Conservation (phyloP, 2,113 vertebrate genomes). For the Actenoides lindsayi region DNA sequence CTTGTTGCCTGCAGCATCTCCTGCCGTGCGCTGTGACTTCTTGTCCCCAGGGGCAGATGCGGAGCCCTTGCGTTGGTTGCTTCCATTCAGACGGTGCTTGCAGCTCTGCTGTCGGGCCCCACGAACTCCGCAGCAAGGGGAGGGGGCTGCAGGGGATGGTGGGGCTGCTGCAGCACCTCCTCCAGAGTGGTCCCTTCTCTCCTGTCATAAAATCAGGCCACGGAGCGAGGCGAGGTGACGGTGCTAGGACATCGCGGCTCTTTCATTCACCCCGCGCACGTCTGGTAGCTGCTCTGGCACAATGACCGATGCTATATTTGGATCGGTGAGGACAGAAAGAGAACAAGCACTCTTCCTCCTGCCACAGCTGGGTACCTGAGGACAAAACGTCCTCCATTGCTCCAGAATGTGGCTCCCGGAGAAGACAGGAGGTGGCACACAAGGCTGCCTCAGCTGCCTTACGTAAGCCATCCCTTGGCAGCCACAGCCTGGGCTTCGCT, state of each 20-base stretch:
- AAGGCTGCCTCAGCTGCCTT: background rate
- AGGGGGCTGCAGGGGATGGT: background rate
- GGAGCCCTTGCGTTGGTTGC: background rate
- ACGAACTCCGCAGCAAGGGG: fast-evolving
- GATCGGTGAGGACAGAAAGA: background rate
- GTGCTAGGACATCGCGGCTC: background rate
- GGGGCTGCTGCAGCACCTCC: background rate
- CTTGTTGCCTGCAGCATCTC: fast-evolving
- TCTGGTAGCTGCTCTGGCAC: background rate
- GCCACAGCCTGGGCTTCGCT: background rate
- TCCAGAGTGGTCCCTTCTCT: background rate
- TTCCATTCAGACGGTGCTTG: background rate
- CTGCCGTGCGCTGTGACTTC: background rate
- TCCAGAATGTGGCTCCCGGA: background rate
- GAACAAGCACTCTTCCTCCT: background rate
- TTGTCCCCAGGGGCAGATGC: background rate
- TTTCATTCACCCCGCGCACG: fast-evolving
- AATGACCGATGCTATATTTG: background rate
- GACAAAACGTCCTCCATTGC: background rate
- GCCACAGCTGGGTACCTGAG: background rate
- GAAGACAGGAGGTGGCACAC: conserved; percentile 50
- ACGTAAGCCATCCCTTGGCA: background rate
- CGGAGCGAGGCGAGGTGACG: background rate
- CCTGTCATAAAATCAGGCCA: background rate
- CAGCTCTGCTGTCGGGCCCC: background rate